Conservation (phyloP, 2,888 invertebrate species). For the Melieria crassipennis region DNA sequence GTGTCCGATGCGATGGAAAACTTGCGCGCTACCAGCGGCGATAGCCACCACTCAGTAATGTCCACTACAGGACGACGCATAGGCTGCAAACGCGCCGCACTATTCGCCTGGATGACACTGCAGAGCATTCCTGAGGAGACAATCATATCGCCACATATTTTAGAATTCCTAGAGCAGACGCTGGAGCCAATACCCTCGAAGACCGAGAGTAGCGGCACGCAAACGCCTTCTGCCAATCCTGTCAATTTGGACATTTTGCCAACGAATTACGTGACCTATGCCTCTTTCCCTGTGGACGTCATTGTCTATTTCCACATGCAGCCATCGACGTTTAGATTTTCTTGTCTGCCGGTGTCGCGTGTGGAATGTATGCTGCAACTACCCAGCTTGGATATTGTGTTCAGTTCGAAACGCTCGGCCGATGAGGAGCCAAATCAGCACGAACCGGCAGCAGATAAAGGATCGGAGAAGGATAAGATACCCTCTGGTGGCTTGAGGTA, state of each 20-base stretch:
- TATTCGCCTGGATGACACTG: constrained; percentile 95
- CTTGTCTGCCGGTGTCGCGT: constrained; percentile 92
- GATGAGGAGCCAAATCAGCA: constrained; percentile 68
- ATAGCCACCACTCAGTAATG: constrained; percentile 48
- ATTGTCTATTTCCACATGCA: constrained; percentile 99
- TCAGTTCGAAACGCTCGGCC: constrained; percentile 90
- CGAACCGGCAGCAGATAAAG: constrained; percentile 36
- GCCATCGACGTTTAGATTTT: constrained; percentile 95
- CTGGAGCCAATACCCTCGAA: constrained; percentile 91
- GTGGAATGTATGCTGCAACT: constrained; percentile 96
- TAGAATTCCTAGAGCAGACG: constrained; percentile 97
- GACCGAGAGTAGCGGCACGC: constrained; percentile 57
- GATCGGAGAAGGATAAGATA: constrained; percentile 55
- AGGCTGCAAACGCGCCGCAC: constrained; percentile 85
- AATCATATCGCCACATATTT: constrained; percentile 94
- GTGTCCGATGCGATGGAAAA: constrained; percentile 68
- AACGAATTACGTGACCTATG: constrained; percentile 84
- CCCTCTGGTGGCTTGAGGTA: constrained; percentile 63
- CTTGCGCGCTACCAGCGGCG: constrained; percentile 54
- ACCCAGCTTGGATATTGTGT: constrained; percentile 96
- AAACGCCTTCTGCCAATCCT: constrained; percentile 61
- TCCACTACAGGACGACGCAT: constrained; percentile 66
- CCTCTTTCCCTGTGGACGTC: constrained; percentile 97
- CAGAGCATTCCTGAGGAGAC: constrained; percentile 98
- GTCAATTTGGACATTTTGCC: constrained; percentile 70